Conservation (phyloP, 2,113 vertebrate species). For the Cavia aperea region DNA sequence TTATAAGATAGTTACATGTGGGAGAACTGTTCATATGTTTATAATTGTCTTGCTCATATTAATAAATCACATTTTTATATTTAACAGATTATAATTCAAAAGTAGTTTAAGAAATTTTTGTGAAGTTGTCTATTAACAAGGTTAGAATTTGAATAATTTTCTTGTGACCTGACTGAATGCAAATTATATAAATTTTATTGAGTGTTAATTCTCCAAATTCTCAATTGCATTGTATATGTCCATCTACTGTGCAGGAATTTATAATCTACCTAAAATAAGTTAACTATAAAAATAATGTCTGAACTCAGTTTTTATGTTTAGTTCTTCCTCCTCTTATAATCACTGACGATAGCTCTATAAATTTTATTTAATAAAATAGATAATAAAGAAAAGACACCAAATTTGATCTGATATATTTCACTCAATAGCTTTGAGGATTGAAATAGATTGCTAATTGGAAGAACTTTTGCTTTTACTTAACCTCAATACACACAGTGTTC, state of each 20-base stretch:
- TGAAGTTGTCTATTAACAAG: background rate
- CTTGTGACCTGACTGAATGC: background rate
- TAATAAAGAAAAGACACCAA: background rate
- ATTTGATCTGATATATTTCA: background rate
- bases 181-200: background rate
- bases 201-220: background rate
- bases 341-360: too few species aligned
- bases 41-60: background rate
- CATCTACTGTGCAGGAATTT: background rate
- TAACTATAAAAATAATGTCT: background rate
- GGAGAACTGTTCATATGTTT: background rate
- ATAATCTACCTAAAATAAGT: background rate
- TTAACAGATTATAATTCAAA: background rate
- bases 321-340: background rate
- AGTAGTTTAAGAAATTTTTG: background rate
- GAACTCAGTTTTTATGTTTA: background rate
- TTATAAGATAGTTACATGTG: background rate
- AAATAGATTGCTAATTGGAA: background rate
- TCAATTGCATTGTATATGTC: too few species aligned
- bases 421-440: background rate
- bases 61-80: background rate
- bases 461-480: background rate
- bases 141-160: background rate
- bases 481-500: background rate
- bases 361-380: background rate